Base-by-base conservation (phyloP, 2,113 vertebrate genomes). In the Corythaixoides concolor region DNA sequence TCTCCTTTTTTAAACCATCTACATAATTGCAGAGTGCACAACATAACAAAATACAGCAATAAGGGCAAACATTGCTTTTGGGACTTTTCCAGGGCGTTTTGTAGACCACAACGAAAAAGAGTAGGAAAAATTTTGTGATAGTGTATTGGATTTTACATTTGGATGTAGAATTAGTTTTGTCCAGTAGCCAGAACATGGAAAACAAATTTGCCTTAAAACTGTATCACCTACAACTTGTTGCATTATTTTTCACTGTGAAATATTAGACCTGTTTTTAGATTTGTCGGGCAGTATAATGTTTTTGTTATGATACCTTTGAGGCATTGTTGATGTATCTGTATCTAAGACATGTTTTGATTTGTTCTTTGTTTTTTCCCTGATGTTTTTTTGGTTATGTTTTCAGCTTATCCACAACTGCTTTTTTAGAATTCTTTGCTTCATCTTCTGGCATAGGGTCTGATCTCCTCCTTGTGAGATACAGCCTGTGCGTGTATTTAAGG, bases 61-160 rank as follows among this genome's bases (percentile, higher is more conserved):
- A 64, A 85, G 47, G 62, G 85, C 87, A 97, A 97, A 96, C 94
- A 62, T 93, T 94, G 79, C 70, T 95, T 70, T 95, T 96, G 96
- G 91, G 92, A 67, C 47, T 95, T 32, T 85, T 95, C 95, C 96
- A 95, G 84, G 26, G n/a, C 0, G 0, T 35, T 93, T 78, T 52
- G 53, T 52, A 85, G 60, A 91, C 78, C 70, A 18, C 86, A 66
- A 8, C 1, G 19, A 60, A 86, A 92, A 59, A 43, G 27, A 92
- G 45, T 15, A 75, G 49, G 43, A 45, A 84, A 89, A 82, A 35
- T 12, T 8, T 5, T 15, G 18, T 72, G 75, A 52, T 77, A 45
- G 52, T 62, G 39, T 45, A n/a, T 64, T 95, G 49, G 47, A 53
- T 89, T 94, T 97, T 94, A 85, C 49, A 22, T 94, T 84, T 76